Conservation (phyloP, 2,888 invertebrate genomes). For the Nomada lathburiana region DNA sequence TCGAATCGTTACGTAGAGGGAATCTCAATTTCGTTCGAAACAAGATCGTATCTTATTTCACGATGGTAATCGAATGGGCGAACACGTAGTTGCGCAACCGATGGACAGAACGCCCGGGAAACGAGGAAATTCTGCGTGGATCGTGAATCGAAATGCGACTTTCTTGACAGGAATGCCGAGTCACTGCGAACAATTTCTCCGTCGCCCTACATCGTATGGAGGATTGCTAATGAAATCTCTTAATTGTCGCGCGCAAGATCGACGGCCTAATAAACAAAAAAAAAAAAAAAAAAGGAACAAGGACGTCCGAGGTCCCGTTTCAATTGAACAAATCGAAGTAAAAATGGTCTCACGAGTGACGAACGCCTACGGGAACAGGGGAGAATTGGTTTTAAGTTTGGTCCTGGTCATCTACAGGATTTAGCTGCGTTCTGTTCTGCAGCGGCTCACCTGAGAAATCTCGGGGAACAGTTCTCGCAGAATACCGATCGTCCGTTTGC, state of each 20-base stretch:
- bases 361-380: background rate
- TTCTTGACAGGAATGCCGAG: constrained; percentile 78
- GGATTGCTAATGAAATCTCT: constrained; percentile 17
- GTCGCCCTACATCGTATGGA: background rate
- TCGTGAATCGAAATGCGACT: constrained; percentile 72
- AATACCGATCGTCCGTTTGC: constrained; percentile 92
- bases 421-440: constrained; percentile 55
- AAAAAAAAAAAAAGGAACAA: background rate
- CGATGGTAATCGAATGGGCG: background rate
- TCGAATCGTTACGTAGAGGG: background rate
- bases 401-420: constrained; percentile 68
- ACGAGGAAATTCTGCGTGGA: constrained; percentile 48
- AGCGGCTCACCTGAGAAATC: constrained; percentile 89
- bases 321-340: background rate
- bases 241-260: background rate
- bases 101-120: constrained; percentile 6
- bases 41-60: constrained; percentile 16
- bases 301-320: constrained; percentile 14
- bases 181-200: constrained; percentile 36
- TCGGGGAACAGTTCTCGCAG: constrained; percentile 90
- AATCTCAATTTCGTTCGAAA: background rate
- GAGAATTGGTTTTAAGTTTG: background rate
- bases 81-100: constrained; percentile 26
- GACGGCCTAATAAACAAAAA: background rate
- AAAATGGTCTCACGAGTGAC: background rate